phyloP scores from a whole-genome alignment of 2,113 vertebrate species.

The Gracilinanus agilis region DNA sequence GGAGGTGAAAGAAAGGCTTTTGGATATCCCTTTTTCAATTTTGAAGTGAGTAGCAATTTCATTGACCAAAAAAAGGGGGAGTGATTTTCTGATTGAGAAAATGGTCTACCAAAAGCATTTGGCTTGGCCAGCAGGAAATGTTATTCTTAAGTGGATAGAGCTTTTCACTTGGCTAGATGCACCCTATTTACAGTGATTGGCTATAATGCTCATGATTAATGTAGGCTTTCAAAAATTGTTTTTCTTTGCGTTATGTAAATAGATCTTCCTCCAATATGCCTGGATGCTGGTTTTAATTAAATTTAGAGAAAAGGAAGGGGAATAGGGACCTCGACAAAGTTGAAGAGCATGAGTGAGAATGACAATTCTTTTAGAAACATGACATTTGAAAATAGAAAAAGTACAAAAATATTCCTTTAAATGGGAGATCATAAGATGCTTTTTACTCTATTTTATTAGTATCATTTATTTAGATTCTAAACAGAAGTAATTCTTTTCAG shows the following conservation, averaged over 20 bases:
- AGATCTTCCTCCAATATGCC: constrained; percentile 76
- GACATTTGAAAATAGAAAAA: constrained; percentile 79
- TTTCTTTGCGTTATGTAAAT: constrained; percentile 83
- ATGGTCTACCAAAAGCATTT: constrained; percentile 25
- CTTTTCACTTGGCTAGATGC: constrained; percentile 66
- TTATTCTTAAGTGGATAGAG: constrained; percentile 71
- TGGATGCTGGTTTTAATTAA: constrained; percentile 83
- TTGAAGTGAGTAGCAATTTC: not conserved
- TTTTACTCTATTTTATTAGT: not conserved
- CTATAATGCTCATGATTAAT: constrained; percentile 80
- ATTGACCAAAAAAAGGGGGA: constrained; percentile 15
- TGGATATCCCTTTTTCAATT: constrained; percentile 20
- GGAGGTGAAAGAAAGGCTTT: not conserved
- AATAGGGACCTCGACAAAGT: constrained; percentile 69
- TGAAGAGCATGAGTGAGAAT: constrained; percentile 80
- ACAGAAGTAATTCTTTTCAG: constrained; percentile 20
- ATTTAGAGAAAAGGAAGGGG: constrained; percentile 68
- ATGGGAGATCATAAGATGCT: constrained; percentile 54
- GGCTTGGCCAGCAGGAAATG: constrained; percentile 13
- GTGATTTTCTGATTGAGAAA: constrained; percentile 28
- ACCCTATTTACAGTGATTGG: constrained; percentile 77
- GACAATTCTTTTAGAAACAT: constrained; percentile 77
- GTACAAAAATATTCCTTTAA: constrained; percentile 71
- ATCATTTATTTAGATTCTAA: constrained; percentile 19
- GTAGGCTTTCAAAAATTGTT: constrained; percentile 81